phyloP scores from a whole-genome alignment of 2,797 vertebrate species.

The Pseudochirops corinnae region DNA sequence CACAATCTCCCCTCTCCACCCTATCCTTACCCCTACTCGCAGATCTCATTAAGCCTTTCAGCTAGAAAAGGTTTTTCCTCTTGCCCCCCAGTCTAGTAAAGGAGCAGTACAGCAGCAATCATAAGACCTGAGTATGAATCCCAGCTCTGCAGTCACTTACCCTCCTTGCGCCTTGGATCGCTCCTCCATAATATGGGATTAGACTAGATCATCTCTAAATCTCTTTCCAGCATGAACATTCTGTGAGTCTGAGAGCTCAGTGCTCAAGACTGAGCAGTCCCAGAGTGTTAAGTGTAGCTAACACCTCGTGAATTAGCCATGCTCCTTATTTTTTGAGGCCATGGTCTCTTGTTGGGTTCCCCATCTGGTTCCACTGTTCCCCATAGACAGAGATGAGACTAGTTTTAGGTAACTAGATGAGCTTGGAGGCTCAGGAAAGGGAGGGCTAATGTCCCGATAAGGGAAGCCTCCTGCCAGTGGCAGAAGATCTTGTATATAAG shows the following conservation, averaged over 20 bases:
- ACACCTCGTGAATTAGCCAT: background rate
- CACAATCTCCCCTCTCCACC: background rate
- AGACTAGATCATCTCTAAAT: background rate
- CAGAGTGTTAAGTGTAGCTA: conserved; percentile 33
- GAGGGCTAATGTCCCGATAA: background rate
- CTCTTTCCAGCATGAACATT: conserved; percentile 3
- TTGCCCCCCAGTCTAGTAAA: conserved; percentile 39
- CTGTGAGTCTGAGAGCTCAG: background rate
- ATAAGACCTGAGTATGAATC: background rate
- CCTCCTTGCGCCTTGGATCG: background rate
- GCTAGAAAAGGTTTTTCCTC: conserved; percentile 51
- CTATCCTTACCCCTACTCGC: conserved; percentile 44
- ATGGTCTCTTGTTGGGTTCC: conserved; percentile 9
- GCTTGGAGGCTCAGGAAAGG: conserved; percentile 28
- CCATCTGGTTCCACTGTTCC: conserved; percentile 47
- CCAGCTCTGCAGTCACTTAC: background rate
- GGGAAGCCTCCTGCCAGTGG: background rate
- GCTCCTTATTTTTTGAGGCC: background rate
- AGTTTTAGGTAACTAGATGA: conserved; percentile 45
- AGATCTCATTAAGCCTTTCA: conserved; percentile 55
- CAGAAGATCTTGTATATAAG: background rate
- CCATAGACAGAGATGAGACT: conserved; percentile 67
- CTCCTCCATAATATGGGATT: background rate
- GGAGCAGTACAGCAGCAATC: background rate
- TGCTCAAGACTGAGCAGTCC: conserved; percentile 21